Percentiles rank a stretch among this genome's conserved stretches.
Evolutionary conservation across 2,888 invertebrate genomes (phyloP).

Genomic region (Cordilura impudica): DNA sequence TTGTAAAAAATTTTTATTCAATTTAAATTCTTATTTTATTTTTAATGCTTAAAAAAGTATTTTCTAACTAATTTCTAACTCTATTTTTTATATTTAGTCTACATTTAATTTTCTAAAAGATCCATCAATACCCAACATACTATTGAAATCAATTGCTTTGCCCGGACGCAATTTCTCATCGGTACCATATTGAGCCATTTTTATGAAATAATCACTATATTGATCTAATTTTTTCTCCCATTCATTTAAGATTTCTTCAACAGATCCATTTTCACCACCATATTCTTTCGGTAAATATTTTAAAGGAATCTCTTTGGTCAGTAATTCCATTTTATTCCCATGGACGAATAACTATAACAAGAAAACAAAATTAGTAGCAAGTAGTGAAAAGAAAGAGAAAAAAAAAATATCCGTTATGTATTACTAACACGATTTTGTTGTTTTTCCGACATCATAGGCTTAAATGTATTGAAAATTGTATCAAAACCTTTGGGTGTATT

Average conservation of each 20-base stretch:
- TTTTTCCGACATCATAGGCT: conserved; percentile 81
- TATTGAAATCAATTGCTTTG: conserved; percentile 69
- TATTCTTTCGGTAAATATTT: conserved; percentile 83
- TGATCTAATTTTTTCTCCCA: conserved; percentile 69
- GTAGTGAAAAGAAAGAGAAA: neutral
- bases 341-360: conserved; percentile 80
- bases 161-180: conserved; percentile 71
- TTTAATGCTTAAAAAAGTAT: no score
- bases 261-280: conserved; percentile 81
- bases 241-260: conserved; percentile 66
- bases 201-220: conserved; percentile 69
- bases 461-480: conserved; percentile 80
- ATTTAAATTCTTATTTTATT: no score
- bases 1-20: no score
- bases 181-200: conserved; percentile 69
- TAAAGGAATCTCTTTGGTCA: conserved; percentile 80
- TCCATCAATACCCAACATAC: conserved; percentile 72
- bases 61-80: no score
- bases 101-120: conserved; percentile 74
- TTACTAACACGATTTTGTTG: conserved; percentile 79
- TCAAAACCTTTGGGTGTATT: conserved; percentile 81
- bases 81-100: no score
- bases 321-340: conserved; percentile 76
- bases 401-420: neutral
- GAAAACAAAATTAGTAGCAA: conserved; percentile 3